A percentile compares a stretch with the other conserved stretches of the same genome.
phyloP scores from a whole-genome alignment of 2,888 invertebrate genomes.

The Epicampocera succincta region DNA sequence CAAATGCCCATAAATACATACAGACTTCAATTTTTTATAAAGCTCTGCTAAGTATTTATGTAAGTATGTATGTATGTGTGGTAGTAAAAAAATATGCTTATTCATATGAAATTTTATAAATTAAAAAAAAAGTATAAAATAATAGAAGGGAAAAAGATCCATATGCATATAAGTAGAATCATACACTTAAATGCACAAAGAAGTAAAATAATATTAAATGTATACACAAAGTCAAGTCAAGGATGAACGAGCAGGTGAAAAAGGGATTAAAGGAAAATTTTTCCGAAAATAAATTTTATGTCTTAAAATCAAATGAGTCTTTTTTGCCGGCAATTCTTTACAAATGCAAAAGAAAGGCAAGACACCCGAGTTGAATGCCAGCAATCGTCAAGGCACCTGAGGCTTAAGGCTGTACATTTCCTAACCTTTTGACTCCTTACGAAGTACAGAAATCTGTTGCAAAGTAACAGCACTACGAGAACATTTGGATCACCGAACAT shows the following conservation, averaged over 20 bases:
- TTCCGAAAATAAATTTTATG: background rate
- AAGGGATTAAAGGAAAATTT: constrained; percentile 8
- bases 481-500: no score
- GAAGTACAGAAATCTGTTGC: no score
- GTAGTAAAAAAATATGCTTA: constrained; percentile 1
- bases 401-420: no score
- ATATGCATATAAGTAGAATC: constrained; percentile 59
- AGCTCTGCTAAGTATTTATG: background rate
- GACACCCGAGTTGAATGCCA: no score
- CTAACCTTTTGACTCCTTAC: no score
- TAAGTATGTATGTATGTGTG: background rate
- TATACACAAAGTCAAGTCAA: constrained; percentile 49
- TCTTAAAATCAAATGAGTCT: no score
- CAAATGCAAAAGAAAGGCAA: no score
- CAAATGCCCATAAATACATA: constrained; percentile 19
- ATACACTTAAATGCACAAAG: constrained; percentile 65
- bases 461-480: no score
- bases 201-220: constrained; percentile 64
- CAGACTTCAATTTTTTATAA: background rate
- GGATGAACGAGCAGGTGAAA: constrained; percentile 18
- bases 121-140: constrained; percentile 7
- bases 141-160: constrained; percentile 24
- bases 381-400: no score
- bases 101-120: constrained; percentile 11
- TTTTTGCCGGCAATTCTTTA: no score